These are phyloP conservation scores for Neoseiulus cucumeris DNA, from an alignment of 1,140 invertebrate species.

Conservation along the genomic window DNA sequence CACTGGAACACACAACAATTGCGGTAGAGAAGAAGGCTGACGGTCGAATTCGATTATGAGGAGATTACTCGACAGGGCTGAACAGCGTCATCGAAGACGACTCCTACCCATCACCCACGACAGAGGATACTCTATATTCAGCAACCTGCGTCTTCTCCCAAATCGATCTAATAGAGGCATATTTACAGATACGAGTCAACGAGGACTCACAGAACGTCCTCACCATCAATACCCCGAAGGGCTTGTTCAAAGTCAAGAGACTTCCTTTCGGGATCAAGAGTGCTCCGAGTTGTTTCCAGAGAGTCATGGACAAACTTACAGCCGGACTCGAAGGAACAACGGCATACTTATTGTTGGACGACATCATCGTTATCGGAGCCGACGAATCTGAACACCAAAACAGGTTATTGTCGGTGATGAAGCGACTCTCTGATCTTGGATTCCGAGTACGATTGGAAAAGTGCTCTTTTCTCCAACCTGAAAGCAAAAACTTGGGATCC, in stretches of 20 bases:
- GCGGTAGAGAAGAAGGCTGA: not conserved
- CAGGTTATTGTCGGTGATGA: no score
- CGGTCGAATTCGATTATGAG: not conserved
- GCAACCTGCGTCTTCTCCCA: not conserved
- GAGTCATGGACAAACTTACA: no score
- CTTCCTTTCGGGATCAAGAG: no score
- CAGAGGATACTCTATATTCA: not conserved
- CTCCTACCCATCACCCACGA: not conserved
- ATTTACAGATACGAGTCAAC: not conserved
- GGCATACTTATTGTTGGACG: no score
- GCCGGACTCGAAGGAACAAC: no score
- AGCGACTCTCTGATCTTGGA: no score
- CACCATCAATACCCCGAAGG: not conserved
- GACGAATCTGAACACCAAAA: no score
- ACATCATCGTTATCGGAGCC: no score
- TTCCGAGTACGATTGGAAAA: no score
- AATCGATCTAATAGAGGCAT: not conserved
- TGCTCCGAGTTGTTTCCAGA: no score
- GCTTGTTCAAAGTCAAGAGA: not conserved
- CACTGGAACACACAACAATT: not conserved
- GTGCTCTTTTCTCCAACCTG: no score
- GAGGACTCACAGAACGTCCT: not conserved
- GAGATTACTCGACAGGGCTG: not conserved
- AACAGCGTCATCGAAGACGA: not conserved
- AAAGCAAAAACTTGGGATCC: no score